phyloP scores from a whole-genome alignment of 2,888 invertebrate species.

The Coelogynopora nodosa region DNA sequence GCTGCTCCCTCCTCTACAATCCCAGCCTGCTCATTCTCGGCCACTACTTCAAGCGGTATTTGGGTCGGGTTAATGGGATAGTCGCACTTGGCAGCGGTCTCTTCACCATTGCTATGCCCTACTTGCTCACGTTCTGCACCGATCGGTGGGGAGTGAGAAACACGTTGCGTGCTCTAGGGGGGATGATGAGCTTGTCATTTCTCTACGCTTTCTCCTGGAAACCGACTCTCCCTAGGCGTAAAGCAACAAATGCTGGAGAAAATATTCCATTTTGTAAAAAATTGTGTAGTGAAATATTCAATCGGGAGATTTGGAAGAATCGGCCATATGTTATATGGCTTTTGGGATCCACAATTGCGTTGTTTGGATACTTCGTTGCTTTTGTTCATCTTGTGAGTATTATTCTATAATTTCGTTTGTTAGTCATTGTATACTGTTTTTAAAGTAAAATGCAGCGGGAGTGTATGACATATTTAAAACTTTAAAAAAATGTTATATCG shows the following conservation, averaged over 20 bases:
- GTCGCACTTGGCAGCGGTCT: conserved; percentile 84
- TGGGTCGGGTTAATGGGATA: conserved; percentile 82
- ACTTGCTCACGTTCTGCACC: conserved; percentile 53
- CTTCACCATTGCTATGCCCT: conserved; percentile 70
- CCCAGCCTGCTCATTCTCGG: conserved; percentile 85
- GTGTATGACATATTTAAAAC: no score
- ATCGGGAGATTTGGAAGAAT: conserved; percentile 76
- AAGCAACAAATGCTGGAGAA: conserved; percentile 48
- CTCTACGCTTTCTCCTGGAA: conserved; percentile 59
- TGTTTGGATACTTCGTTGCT: conserved; percentile 82
- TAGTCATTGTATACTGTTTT: no score
- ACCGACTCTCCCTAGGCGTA: conserved; percentile 52
- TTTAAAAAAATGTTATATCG: no score
- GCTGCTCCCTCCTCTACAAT: conserved; percentile 82
- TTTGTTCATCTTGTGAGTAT: conserved; percentile 77
- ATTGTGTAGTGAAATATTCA: conserved; percentile 55
- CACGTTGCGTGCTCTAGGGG: conserved; percentile 65
- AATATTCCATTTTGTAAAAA: conserved; percentile 54
- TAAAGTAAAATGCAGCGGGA: no score
- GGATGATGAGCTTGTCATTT: conserved; percentile 71
- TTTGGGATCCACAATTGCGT: conserved; percentile 74
- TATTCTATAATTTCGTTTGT: no score
- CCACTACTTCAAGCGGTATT: conserved; percentile 78
- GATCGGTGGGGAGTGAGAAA: conserved; percentile 52
- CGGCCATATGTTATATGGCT: conserved; percentile 81